phyloP scores from a whole-genome alignment of 2,113 vertebrate species.

The Ifrita kowaldi region DNA sequence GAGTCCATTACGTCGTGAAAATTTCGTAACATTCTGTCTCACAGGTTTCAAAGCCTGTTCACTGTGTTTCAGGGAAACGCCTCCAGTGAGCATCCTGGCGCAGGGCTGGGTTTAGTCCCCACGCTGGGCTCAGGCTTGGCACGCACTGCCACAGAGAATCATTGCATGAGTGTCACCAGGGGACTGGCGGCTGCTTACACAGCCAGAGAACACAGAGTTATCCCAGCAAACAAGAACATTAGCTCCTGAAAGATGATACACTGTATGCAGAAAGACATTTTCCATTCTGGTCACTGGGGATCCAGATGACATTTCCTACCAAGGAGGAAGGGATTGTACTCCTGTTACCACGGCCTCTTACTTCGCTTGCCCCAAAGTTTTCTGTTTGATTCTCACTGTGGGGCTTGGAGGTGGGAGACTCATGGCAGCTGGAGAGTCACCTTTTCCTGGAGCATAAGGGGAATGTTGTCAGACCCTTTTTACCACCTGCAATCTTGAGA shows the following conservation, averaged over 20 bases:
- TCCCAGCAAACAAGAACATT: background rate
- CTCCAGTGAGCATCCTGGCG: rapidly evolving
- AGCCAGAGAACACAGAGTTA: background rate
- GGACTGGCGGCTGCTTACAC: background rate
- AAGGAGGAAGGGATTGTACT: background rate
- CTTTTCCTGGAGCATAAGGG: background rate
- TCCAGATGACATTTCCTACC: background rate
- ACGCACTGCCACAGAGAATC: background rate
- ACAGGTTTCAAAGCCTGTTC: background rate
- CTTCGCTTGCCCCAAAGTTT: background rate
- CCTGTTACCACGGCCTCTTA: background rate
- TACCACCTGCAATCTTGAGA: background rate
- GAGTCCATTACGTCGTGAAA: background rate
- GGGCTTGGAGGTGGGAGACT: background rate
- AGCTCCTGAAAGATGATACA: background rate
- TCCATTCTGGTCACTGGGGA: background rate
- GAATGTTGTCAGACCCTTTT: background rate
- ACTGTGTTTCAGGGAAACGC: background rate
- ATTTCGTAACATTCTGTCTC: background rate
- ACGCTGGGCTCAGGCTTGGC: background rate
- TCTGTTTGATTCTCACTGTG: background rate
- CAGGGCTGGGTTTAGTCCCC: background rate
- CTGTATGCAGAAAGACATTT: background rate
- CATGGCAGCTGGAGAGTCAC: background rate
- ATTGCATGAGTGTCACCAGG: background rate